A percentile compares a stretch with the other conserved stretches of the same genome.
phyloP scores from a whole-genome alignment of 2,888 invertebrate species.

The Apoda limacodes region DNA sequence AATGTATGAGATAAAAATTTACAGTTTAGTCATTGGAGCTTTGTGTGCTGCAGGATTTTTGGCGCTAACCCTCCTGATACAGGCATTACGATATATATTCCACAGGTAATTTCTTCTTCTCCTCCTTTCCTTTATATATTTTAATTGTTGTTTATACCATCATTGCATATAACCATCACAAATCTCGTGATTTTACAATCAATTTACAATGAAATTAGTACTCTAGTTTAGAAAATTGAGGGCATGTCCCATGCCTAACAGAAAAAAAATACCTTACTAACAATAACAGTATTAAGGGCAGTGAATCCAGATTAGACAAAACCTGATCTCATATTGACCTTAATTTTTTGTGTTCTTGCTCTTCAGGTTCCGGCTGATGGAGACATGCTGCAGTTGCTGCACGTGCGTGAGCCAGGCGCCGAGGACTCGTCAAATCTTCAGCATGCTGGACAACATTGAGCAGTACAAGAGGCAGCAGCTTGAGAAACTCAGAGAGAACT shows the following conservation, averaged over 20 bases:
- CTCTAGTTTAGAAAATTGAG: no score
- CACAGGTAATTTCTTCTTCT: slow-evolving; percentile 72
- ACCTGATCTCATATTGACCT: no score
- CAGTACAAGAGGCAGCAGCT: slow-evolving; percentile 90
- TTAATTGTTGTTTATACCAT: neutral
- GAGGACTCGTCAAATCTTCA: slow-evolving; percentile 84
- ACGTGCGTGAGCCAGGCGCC: slow-evolving; percentile 79
- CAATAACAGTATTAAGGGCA: no score
- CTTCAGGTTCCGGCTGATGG: slow-evolving; percentile 78
- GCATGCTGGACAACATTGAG: slow-evolving; percentile 91
- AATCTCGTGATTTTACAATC: no score
- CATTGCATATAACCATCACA: neutral
- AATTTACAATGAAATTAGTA: no score
- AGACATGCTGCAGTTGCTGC: slow-evolving; percentile 85
- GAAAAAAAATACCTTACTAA: no score
- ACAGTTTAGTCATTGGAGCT: slow-evolving; percentile 85
- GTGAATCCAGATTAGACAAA: no score
- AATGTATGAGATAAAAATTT: slow-evolving; percentile 84
- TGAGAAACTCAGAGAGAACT: slow-evolving; percentile 90
- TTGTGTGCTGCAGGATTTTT: slow-evolving; percentile 85
- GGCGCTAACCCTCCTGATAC: slow-evolving; percentile 81
- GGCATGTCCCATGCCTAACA: no score
- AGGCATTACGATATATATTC: slow-evolving; percentile 78
- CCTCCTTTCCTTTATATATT: neutral
- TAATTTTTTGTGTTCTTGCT: no score